Base-by-base conservation (phyloP, 2,113 vertebrate species). In the Oncorhynchus nerka region DNA sequence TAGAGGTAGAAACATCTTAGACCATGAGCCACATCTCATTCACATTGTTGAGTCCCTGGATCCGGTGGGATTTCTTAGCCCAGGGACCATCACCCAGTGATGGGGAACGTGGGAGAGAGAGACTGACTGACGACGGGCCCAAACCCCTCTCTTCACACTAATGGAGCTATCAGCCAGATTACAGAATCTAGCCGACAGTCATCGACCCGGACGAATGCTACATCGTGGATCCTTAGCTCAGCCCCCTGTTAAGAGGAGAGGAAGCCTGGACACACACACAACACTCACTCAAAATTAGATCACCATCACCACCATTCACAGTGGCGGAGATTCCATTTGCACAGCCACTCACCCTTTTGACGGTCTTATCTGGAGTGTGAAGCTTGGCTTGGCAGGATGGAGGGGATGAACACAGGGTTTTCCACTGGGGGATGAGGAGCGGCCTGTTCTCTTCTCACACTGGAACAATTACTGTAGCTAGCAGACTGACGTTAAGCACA, bases 321-420 rank as follows among this genome's bases (percentile, higher is more conserved):
- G 72, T 75, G 73, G 68, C 76, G 81, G 82, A 77, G 76, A 86
- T 83, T 85, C 77, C 82, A 87, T 87, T 85, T 84, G 75, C 76
- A 77, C 67, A 83, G 80, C 70, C 75, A 69, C 77, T 85, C 81
- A 81, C 75, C 82, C 79, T 83, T 89, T 83, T 89, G 75, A 85
- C 85, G 75, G 74, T 84, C 68, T 83, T 81, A 83, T 83, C 75
- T 77, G 67, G 45, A 78, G 76, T 68, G 77, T 55, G 34, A 62
- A 73, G 55, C 34, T n/a, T 39, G 59, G 11, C 26, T 67, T 62
- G 59, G n/a, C 8, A 5, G 70, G 61, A 79, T 61, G 12, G 32
- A 74, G 72, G 30, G 72, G n/a, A 62, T 24, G 72, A 62, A 61
- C 57, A 62, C 57, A 39, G 51, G 34, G 22, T 15, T 57, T 57